Base-by-base conservation (phyloP, 2,888 invertebrate species). In the Drosophila mercatorum region DNA sequence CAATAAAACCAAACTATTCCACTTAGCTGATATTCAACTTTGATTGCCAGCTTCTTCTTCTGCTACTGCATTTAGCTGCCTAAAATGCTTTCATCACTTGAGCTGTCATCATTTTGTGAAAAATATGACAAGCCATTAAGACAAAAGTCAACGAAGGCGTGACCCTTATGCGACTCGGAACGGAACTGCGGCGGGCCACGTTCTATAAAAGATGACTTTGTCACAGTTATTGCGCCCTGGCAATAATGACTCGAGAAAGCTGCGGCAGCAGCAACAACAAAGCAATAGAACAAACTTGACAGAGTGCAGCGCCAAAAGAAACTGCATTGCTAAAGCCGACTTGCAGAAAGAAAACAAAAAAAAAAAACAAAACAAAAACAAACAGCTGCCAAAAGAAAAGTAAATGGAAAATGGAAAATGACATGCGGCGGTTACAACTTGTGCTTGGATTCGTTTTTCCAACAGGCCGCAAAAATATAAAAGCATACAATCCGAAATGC, bases 161-260 rank as follows among this genome's bases (percentile, higher is more conserved):
- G 53, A 75, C 60, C 76, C 66, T n/a, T 10, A 66, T 49, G 51
- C 26, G 47, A 47, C 7, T 49, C 31, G 47, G 28, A 64, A 28
- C 68, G 73, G 78, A 75, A 78, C 44, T 72, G 78, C 61, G 43
- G 49, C 38, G 70, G 60, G 62, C 17, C 75, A 66, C 75, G 67
- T 71, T 31, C 64, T 46, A 76, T 66, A 73, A 70, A 75, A 67
- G 81, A 83, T 81, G 82, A 86, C 82, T 82, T 82, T 86, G 82
- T 82, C 78, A 78, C 86, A 78, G 86, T 80, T 83, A 83, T 86
- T 86, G 86, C 83, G 81, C 66, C 74, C 72, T 75, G 67, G 75
- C 81, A 80, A 86, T 82, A 82, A 82, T 78, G 81, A 83, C 83
- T 81, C 52, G 58, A 78, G 86, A 83, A 83, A 83, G 78, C 78